Base-by-base conservation (phyloP, 2,113 vertebrate species). In the Petroica traversi region DNA sequence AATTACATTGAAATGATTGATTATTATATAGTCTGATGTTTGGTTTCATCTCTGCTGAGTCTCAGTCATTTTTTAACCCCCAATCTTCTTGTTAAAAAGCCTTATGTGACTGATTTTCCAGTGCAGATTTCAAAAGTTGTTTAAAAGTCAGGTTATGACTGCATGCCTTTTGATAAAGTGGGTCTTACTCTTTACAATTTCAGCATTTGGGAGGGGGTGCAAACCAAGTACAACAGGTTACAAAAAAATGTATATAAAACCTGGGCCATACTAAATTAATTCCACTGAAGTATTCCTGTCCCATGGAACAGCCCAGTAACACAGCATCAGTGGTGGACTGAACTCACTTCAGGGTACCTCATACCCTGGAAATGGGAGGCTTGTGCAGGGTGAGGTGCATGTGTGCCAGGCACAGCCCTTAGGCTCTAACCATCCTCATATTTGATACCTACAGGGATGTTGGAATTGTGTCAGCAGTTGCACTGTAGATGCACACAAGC, bases 371-470 rank as follows among this genome's bases (percentile, higher is more conserved):
- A 85, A 68, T 17, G 11, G 19, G 19, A 64, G 25, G 18, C 29
- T n/a, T 85, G 5, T 45, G 6, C 20, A 49, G 45, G 19, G 2
- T 19, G 7, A 55, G 38, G 16, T 14, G 28, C 26, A 66, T 2
- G 0, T 14, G 15, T 46, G 19, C 13, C 74, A 75, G 36, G 15
- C 18, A 59, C 31, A 24, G 23, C 23, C 54, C 54, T 73, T 33
- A 7, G 26, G 11, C 25, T 73, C 22, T 19, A 49, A 5, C 34
- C n/a, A 54, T 22, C 12, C 3, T 0, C 18, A 20, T 33, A 6
- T 66, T 49, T 66, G 33, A 41, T 5, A 72, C 12, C 23, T 62
- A 16, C 52, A 26, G n/a, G 12, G 17, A 69, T 34, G 9, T 0
- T 54, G 33, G 19, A 43, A 38, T 26, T 26, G 15, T 49, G 55